These are phyloP conservation scores for Cryptocheilus praepositus DNA, from an alignment of 2,888 invertebrate genomes.

Conservation along the genomic window DNA sequence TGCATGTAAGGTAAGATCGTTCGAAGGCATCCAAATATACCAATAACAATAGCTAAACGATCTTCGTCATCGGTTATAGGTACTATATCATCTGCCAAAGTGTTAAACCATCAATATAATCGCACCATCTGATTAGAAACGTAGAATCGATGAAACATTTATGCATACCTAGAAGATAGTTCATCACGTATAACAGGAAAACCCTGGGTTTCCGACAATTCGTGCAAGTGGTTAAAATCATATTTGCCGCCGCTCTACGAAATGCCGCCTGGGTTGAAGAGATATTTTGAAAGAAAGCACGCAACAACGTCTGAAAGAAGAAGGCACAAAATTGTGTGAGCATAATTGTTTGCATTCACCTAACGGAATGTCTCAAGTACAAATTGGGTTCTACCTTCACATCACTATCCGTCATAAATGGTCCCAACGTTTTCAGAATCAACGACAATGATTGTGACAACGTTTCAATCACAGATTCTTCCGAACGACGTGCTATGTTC, in stretches of 20 bases:
- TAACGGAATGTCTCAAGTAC: not conserved
- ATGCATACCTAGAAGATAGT: slow-evolving; percentile 78
- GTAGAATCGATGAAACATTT: not conserved
- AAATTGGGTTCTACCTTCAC: slow-evolving; percentile 77
- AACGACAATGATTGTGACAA: slow-evolving; percentile 80
- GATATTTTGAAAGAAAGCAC: slow-evolving; percentile 79
- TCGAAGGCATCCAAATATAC: slow-evolving; percentile 81
- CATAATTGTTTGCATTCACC: not conserved
- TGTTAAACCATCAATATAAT: not conserved
- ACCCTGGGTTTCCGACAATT: slow-evolving; percentile 83
- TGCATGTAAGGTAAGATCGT: slow-evolving; percentile 79
- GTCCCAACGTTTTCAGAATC: slow-evolving; percentile 81
- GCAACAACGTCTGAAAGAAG: slow-evolving; percentile 76
- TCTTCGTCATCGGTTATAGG: slow-evolving; percentile 42
- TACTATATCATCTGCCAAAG: slow-evolving; percentile 45
- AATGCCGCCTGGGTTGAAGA: slow-evolving; percentile 80
- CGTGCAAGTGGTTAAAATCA: slow-evolving; percentile 87
- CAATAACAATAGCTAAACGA: slow-evolving; percentile 77
- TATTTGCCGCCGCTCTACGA: slow-evolving; percentile 87
- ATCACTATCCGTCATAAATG: slow-evolving; percentile 83
- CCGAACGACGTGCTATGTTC: slow-evolving; percentile 83
- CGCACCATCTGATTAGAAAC: not conserved
- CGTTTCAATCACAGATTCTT: slow-evolving; percentile 84
- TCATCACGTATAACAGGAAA: slow-evolving; percentile 83
- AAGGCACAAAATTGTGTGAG: slow-evolving; percentile 16